Conservation (phyloP, 2,113 vertebrate genomes). For the Symphodus melops region DNA sequence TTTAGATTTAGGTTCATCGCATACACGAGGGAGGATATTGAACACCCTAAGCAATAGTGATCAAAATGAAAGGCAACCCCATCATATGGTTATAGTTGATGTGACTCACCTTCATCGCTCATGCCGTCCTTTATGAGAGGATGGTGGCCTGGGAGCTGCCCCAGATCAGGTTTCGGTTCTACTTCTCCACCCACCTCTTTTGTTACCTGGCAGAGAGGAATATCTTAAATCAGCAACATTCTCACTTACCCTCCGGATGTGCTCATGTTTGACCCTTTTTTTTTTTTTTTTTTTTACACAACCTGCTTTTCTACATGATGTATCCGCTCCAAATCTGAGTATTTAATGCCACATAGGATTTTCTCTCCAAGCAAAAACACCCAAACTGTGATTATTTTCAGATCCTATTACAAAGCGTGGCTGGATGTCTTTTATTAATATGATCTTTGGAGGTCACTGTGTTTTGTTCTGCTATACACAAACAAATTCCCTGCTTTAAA, state of each 20-base stretch:
- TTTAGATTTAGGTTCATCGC: not conserved
- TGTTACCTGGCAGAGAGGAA: slow-evolving; percentile 49
- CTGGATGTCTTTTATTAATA: too few relatives aligned
- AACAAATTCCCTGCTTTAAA: too few relatives aligned
- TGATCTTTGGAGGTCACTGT: too few relatives aligned
- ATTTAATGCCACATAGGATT: not conserved
- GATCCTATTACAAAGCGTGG: too few relatives aligned
- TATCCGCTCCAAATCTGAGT: not conserved
- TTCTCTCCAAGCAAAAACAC: not conserved
- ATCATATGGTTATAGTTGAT: not conserved
- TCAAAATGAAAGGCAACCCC: too few relatives aligned
- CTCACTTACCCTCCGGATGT: not conserved
- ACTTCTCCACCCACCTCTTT: slow-evolving; percentile 1
- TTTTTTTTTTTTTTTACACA: not conserved
- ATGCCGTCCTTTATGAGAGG: slow-evolving; percentile 69
- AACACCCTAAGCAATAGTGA: not conserved
- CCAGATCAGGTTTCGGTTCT: slow-evolving; percentile 48
- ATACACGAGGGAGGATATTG: not conserved
- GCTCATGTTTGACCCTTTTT: not conserved
- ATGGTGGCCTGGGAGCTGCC: slow-evolving; percentile 66
- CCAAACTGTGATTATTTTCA: not conserved
- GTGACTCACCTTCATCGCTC: slow-evolving; percentile 70
- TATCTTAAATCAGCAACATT: not conserved
- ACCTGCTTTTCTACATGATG: not conserved
- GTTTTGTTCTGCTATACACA: too few relatives aligned